Evolutionary conservation across 2,888 invertebrate species (phyloP).

Genomic region (Orthosia cruda): DNA sequence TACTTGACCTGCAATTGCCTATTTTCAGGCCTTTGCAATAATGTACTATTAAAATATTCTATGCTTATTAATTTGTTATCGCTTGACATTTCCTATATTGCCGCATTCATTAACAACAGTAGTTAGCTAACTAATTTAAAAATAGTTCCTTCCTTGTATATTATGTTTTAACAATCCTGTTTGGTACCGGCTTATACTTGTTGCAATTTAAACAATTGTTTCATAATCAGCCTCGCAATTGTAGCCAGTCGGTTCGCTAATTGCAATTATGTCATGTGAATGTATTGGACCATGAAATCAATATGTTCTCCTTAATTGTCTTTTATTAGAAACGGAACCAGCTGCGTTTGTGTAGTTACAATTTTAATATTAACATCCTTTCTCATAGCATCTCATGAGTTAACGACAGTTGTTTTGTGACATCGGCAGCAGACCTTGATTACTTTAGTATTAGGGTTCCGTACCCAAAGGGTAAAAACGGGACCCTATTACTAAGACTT

Average conservation of each 20-base stretch:
- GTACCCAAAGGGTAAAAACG: too few species aligned
- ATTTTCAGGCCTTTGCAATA: too few species aligned
- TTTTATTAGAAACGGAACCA: slow-evolving; percentile 33
- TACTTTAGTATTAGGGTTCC: too few species aligned
- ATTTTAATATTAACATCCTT: slow-evolving; percentile 17
- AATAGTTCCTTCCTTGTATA: not conserved
- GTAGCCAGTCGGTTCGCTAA: slow-evolving; percentile 43
- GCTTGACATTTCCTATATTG: slow-evolving; percentile 6
- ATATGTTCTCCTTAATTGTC: slow-evolving; percentile 51
- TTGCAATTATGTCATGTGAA: slow-evolving; percentile 53
- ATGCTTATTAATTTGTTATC: not conserved
- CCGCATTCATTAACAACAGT: not conserved
- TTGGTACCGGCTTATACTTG: slow-evolving; percentile 7
- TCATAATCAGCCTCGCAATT: slow-evolving; percentile 34
- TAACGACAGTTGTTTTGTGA: not conserved
- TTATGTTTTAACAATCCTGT: slow-evolving; percentile 9
- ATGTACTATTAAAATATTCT: not conserved
- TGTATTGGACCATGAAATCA: slow-evolving; percentile 60
- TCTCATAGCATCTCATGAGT: not conserved
- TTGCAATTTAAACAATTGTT: slow-evolving; percentile 40
- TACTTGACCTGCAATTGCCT: too few species aligned
- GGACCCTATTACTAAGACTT: too few species aligned
- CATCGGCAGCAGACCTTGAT: not conserved
- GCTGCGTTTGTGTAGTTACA: slow-evolving; percentile 11
- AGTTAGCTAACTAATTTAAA: slow-evolving; percentile 4